Evolutionary conservation across 2,113 vertebrate species (phyloP).

Genomic region (Eonycteris spelaea): DNA sequence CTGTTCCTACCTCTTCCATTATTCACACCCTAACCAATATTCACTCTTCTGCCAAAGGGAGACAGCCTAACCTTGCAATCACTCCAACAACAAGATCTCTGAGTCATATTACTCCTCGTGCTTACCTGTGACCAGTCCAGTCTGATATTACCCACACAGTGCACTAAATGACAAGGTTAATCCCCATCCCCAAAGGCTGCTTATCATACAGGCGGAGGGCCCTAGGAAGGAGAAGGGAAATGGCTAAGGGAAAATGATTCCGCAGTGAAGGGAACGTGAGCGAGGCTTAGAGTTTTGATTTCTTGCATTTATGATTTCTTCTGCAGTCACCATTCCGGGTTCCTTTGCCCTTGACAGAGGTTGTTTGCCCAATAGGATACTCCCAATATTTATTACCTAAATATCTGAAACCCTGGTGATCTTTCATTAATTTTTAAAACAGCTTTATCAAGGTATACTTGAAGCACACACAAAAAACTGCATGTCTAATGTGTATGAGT

Average conservation of each 20-base stretch:
- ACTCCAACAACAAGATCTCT: not conserved
- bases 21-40: not conserved
- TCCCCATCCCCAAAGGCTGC: not conserved
- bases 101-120: not conserved
- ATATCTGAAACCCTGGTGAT: not conserved
- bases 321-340: not conserved
- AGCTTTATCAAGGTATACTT: not conserved
- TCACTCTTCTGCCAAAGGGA: not conserved
- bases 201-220: not conserved
- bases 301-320: not conserved
- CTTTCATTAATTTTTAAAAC: not conserved
- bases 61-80: not conserved
- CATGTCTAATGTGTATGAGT: not conserved
- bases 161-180: not conserved
- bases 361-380: not conserved
- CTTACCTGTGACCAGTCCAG: not conserved
- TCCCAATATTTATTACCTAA: not conserved
- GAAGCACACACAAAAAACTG: not conserved
- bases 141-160: not conserved
- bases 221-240: not conserved
- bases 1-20: not conserved
- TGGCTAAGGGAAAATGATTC: not conserved
- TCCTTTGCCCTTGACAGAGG: not conserved
- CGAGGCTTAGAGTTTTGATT: not conserved
- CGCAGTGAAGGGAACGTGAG: not conserved